Evolutionary conservation across 2,113 vertebrate species (phyloP), one percentile per base, ranked within the genome.

Genomic region (Pangasianodon hypophthalmus): DNA sequence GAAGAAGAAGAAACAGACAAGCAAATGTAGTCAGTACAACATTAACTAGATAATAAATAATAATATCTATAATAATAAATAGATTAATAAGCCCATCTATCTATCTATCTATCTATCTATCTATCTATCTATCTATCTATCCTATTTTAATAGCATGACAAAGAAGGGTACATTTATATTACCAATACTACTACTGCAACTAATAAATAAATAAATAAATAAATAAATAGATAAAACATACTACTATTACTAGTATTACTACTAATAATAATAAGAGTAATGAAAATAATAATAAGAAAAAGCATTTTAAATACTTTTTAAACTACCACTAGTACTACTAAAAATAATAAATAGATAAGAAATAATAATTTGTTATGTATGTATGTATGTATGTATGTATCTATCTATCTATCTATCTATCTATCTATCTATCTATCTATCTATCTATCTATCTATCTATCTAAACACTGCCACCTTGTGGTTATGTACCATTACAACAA

Each of bases 391-490:
- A n/a, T n/a, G n/a, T n/a, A n/a, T n/a, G n/a, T n/a, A n/a, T n/a
- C n/a, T n/a, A 67, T 67, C 62, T 29, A 69, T 69, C 64, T n/a
- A 67, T n/a, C 64, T 37, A 84, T 44, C 58, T 80, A 67, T 85
- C 69, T 90, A 75, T 88, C 86, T 90, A 32, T 82, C 83, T 88
- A 69, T 88, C 87, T 90, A 46, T 73, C 86, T 26, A 62, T 62
- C 58, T 62, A 62, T 62, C 58, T 26, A 62, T 62, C 58, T 62
- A 26, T 62, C 60, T 67, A 56, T 71, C 84, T 69, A 46, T 86
- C 73, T 82, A 67, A 58, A 50, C 52, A 73, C 48, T 62, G 88
- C 85, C 90, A 84, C 75, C 90, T 77, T 79, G 85, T 87, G 90
- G 85, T 29, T 41, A 24, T 79, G 77, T 62, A 56, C 32, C 54